A percentile compares a stretch with the other conserved stretches of the same genome.
Evolutionary conservation across 2,888 invertebrate genomes (phyloP).

Genomic region (Camptogramma bilineatum): DNA sequence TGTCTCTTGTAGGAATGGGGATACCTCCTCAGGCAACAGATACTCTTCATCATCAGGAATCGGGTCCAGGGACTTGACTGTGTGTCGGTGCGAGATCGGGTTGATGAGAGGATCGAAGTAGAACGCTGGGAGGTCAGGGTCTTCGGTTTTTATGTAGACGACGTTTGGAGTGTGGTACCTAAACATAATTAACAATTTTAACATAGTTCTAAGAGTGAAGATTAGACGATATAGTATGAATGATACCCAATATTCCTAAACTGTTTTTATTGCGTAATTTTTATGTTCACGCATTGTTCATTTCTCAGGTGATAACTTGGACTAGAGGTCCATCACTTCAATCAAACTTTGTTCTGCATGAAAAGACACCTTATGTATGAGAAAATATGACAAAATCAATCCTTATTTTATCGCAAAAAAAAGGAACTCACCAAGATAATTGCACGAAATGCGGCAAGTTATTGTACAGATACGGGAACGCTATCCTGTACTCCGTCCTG

Average conservation of each 20-base stretch:
- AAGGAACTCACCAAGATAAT: constrained; percentile 93
- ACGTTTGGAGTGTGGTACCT: constrained; percentile 99
- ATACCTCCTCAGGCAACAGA: constrained; percentile 94
- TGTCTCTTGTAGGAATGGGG: constrained; percentile 97
- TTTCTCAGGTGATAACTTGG: too few relatives aligned
- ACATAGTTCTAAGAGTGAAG: neutral
- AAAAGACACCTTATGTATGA: too few relatives aligned
- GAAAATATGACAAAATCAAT: too few relatives aligned
- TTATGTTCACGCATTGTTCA: too few relatives aligned
- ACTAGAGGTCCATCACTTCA: too few relatives aligned
- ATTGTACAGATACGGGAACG: constrained; percentile 99
- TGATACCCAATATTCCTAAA: too few relatives aligned
- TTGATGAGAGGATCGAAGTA: constrained; percentile 99
- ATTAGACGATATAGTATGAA: neutral
- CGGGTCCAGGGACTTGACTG: constrained; percentile 93
- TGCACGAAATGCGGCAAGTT: constrained; percentile 99
- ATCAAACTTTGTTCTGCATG: too few relatives aligned
- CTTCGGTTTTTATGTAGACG: constrained; percentile 99
- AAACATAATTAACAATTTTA: constrained; percentile 16
- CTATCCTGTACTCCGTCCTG: constrained; percentile 99
- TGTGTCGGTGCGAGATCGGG: constrained; percentile 98
- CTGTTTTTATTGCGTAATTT: too few relatives aligned
- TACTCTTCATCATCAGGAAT: constrained; percentile 98
- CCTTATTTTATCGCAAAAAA: neutral
- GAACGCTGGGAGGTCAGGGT: constrained; percentile 99